Evolutionary conservation across 2,888 invertebrate species (phyloP).

Genomic region (Drosophila tanythrix): DNA sequence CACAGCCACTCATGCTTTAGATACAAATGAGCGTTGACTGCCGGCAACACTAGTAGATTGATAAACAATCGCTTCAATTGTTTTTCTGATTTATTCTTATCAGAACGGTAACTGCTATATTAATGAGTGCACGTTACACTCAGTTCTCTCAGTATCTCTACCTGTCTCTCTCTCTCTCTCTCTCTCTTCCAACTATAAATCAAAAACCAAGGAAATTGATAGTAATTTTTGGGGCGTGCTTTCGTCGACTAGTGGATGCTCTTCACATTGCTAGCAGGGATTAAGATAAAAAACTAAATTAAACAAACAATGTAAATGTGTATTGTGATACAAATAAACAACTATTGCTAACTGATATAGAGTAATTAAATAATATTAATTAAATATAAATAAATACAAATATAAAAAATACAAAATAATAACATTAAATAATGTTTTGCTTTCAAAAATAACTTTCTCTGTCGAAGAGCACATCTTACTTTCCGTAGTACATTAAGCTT

Average conservation of each 20-base stretch:
- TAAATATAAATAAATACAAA: background rate
- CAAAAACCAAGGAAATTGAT: background rate
- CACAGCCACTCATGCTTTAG: slow-evolving; percentile 1
- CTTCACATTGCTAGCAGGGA: background rate
- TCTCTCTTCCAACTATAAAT: slow-evolving; percentile 1
- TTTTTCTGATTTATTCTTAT: slow-evolving; percentile 56
- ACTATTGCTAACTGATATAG: background rate
- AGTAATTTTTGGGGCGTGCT: background rate
- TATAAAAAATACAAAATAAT: background rate
- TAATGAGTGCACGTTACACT: slow-evolving; percentile 43
- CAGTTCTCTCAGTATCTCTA: background rate
- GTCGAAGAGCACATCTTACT: background rate
- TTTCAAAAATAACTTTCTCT: background rate
- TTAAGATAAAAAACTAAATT: background rate
- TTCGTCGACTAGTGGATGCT: background rate
- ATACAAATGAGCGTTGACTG: slow-evolving; percentile 38
- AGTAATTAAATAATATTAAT: background rate
- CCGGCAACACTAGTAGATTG: slow-evolving; percentile 52
- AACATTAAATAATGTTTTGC: background rate
- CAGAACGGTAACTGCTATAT: slow-evolving; percentile 54
- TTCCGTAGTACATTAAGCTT: background rate
- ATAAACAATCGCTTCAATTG: slow-evolving; percentile 61
- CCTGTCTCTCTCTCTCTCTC: background rate
- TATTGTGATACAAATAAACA: background rate
- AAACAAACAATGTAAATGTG: background rate